Conservation (phyloP, 2,888 invertebrate genomes). For the Graphium colonna region DNA sequence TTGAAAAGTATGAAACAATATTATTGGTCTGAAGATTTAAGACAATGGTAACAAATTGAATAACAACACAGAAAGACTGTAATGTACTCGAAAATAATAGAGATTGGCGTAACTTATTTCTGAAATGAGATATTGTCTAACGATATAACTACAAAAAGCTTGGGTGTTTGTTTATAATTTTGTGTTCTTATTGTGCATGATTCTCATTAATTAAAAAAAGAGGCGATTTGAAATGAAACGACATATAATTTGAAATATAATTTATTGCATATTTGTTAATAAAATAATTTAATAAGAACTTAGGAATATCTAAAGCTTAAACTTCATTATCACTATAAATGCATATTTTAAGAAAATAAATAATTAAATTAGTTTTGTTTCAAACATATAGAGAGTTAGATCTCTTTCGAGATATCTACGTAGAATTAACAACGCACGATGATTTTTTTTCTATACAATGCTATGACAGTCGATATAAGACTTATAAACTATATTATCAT, state of each 20-base stretch:
- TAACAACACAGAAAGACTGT: too few species aligned
- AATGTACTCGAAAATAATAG: too few species aligned
- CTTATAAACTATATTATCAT: too few species aligned
- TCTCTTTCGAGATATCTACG: not conserved
- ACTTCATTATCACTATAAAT: not conserved
- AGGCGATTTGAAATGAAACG: constrained; percentile 12
- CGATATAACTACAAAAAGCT: too few species aligned
- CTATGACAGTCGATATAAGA: too few species aligned
- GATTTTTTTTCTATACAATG: not conserved
- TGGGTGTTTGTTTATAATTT: too few species aligned
- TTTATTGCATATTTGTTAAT: constrained; percentile 9
- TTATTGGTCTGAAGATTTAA: constrained; percentile 4
- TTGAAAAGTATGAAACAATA: constrained; percentile 13
- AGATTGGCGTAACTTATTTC: not conserved
- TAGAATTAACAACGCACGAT: not conserved
- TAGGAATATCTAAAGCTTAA: not conserved
- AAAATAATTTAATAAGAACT: not conserved
- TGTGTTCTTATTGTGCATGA: too few species aligned
- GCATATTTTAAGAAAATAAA: not conserved
- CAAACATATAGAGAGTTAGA: not conserved
- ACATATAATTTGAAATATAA: not conserved
- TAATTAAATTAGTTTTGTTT: not conserved
- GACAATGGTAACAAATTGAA: not conserved
- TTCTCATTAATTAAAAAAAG: too few species aligned
- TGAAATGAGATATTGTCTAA: too few species aligned